Evolutionary conservation across 2,797 vertebrate genomes (phyloP), one percentile per base, ranked within the genome.

Genomic region (Macropodus opercularis): DNA sequence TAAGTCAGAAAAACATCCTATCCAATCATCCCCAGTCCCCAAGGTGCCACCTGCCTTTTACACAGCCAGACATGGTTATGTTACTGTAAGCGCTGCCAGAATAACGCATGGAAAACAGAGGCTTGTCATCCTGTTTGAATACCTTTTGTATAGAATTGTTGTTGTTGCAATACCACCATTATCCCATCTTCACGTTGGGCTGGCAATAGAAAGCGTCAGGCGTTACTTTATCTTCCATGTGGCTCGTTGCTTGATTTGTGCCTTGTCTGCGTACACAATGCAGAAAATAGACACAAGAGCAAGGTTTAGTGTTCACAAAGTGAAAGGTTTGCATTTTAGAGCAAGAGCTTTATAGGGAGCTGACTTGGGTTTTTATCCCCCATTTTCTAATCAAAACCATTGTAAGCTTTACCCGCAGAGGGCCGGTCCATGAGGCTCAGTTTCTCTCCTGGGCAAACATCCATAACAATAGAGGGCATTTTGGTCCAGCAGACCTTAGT

Each of bases 391-490:
- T 83, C 72, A 81, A 75, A 77, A 75, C 74, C 69, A 80, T 73
- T 75, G 67, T 53, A 39, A 79, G 72, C 69, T 70, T 78, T 71
- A 63, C 67, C 79, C 79, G 55, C 71, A 63, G 51, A 80, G 53
- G 64, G 60, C 49, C 46, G 29, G 72, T 69, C 78, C 51, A 4
- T n/a, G 22, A 51, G 70, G 69, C 70, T 85, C 66, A 51, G 75
- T 82, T 84, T 85, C 79, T 72, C 67, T 77, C 75, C 64, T n/a
- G 54, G 53, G 68, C 79, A 42, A 66, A 74, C 78, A 76, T 80
- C 67, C 80, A 79, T 67, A 83, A 87, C 81, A 86, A 89, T 63
- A 72, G 81, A 85, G 82, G 81, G 79, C 85, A 83, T 83, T 87
- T 86, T 85, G 79, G 82, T 88, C 83, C 81, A 84, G 73, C 76